These are phyloP conservation scores for Thunnus albacares DNA, from an alignment of 2,797 vertebrate species.

Conservation along the genomic window DNA sequence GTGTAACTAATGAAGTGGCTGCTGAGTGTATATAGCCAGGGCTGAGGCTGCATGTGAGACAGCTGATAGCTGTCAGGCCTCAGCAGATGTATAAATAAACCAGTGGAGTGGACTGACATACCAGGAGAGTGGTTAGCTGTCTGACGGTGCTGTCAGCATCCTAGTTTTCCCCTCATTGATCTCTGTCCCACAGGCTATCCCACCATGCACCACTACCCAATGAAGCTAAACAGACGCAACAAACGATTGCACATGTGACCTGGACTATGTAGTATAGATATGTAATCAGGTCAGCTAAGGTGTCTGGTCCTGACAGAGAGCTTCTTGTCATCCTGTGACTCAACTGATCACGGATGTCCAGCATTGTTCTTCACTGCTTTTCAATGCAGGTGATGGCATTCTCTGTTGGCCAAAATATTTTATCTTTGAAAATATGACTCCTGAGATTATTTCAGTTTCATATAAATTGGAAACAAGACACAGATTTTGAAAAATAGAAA, in stretches of 20 bases:
- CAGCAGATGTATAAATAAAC: conserved; percentile 72
- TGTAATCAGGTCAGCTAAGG: conserved; percentile 14
- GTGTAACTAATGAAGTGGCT: no score
- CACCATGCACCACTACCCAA: conserved; percentile 21
- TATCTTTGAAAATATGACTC: neutral
- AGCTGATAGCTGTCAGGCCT: conserved; percentile 63
- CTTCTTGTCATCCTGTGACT: neutral
- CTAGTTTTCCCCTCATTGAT: conserved; percentile 63
- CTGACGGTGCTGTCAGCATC: conserved; percentile 16
- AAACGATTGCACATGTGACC: conserved; percentile 27
- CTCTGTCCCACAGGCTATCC: conserved; percentile 10
- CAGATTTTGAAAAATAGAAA: no score
- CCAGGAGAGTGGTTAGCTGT: conserved; percentile 1
- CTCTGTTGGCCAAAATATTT: neutral
- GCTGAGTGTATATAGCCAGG: conserved; percentile 31
- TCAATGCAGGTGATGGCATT: neutral
- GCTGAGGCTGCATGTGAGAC: conserved; percentile 50
- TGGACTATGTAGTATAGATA: neutral
- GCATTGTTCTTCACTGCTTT: neutral
- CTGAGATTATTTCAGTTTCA: no score
- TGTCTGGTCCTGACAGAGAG: neutral
- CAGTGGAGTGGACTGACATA: conserved; percentile 19
- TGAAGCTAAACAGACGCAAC: conserved; percentile 14
- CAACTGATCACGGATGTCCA: neutral
- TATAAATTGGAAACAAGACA: no score